Conservation (phyloP, 2,113 vertebrate species). For the Oophaga pumilio region DNA sequence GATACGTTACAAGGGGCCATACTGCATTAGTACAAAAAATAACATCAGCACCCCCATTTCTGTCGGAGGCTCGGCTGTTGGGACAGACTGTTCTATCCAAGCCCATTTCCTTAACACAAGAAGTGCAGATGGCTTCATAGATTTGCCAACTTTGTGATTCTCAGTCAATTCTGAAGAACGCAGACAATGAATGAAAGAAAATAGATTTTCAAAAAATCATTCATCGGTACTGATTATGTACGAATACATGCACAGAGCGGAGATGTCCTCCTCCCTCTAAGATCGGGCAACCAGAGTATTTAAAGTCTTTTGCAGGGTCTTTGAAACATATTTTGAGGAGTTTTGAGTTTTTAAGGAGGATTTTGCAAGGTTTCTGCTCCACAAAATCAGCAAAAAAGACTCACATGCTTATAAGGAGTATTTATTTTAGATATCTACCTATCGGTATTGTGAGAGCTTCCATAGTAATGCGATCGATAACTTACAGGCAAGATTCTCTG, state of each 20-base stretch:
- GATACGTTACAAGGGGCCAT: background rate
- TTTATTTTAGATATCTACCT: background rate
- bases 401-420: background rate
- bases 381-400: too few relatives aligned
- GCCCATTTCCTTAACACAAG: background rate
- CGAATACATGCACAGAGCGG: background rate
- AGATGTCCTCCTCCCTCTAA: background rate
- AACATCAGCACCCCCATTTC: background rate
- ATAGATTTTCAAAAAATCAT: background rate
- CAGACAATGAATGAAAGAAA: background rate
- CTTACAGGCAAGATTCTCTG: background rate
- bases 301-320: too few relatives aligned
- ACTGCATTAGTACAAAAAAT: background rate
- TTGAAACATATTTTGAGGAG: too few relatives aligned
- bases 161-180: background rate
- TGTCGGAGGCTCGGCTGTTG: background rate
- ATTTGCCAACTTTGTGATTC: background rate
- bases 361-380: too few relatives aligned
- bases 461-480: background rate
- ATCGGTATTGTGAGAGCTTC: background rate
- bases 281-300: background rate
- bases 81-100: slow-evolving; percentile 7
- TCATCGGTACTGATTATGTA: background rate
- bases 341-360: too few relatives aligned
- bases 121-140: background rate